phyloP scores from a whole-genome alignment of 2,888 invertebrate species.

The Diarsia dahlii region DNA sequence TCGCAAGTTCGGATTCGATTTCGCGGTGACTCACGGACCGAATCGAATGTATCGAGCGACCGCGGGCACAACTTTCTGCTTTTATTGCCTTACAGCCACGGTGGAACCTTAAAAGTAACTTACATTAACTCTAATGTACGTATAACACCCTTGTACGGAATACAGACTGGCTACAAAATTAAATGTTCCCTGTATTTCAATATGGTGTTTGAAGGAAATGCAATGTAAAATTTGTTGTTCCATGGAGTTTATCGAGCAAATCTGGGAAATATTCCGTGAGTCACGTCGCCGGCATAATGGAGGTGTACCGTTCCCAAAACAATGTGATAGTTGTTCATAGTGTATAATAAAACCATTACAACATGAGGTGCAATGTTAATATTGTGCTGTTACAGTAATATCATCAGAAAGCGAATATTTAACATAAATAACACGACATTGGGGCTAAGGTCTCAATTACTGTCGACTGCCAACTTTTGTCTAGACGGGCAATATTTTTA shows the following conservation, averaged over 20 bases:
- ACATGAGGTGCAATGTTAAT: slow-evolving; percentile 39
- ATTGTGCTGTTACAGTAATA: slow-evolving; percentile 13
- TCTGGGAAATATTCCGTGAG: slow-evolving; percentile 52
- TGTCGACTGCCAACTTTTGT: slow-evolving; percentile 5
- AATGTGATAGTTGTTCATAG: slow-evolving; percentile 50
- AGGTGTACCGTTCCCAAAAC: slow-evolving; percentile 48
- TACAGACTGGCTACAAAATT: slow-evolving; percentile 32
- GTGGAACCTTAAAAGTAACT: slow-evolving; percentile 78
- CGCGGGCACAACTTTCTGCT: slow-evolving; percentile 71
- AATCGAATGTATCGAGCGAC: slow-evolving; percentile 77
- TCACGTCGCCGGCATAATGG: slow-evolving; percentile 43
- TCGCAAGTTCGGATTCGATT: slow-evolving; percentile 78
- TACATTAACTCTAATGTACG: slow-evolving; percentile 70
- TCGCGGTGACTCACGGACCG: slow-evolving; percentile 78
- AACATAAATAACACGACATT: slow-evolving; percentile 26
- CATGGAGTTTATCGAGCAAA: slow-evolving; percentile 55
- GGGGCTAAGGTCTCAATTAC: slow-evolving; percentile 41
- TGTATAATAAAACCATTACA: slow-evolving; percentile 48
- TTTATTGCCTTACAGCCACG: slow-evolving; percentile 76
- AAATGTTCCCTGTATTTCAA: slow-evolving; percentile 56
- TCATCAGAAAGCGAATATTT: slow-evolving; percentile 20
- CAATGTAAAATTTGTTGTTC: slow-evolving; percentile 51
- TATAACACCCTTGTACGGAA: slow-evolving; percentile 53
- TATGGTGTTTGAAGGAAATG: slow-evolving; percentile 56
- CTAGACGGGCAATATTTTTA: slow-evolving; percentile 40